phyloP scores from a whole-genome alignment of 2,888 invertebrate genomes.

The Odontothrips loti region DNA sequence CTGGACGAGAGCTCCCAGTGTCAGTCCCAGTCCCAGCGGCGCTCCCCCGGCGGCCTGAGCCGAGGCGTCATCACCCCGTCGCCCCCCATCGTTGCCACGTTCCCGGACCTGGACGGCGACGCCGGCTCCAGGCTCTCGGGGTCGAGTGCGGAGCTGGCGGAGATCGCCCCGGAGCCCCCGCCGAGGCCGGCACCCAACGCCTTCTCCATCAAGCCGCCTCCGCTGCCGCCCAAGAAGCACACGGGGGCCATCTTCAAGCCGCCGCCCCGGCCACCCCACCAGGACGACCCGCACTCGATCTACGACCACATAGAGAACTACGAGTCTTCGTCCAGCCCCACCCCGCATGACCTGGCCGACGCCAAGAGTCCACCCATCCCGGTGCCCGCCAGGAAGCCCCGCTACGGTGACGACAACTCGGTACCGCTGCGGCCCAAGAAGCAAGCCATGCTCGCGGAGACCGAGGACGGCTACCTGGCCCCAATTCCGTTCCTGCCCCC shows the following conservation, averaged over 20 bases:
- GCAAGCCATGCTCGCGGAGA: conserved; percentile 39
- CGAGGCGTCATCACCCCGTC: conserved; percentile 34
- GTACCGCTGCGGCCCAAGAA: conserved; percentile 49
- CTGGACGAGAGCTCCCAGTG: neutral
- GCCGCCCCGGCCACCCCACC: conserved; percentile 60
- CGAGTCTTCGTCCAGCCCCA: conserved; percentile 43
- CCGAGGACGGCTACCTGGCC: conserved; percentile 54
- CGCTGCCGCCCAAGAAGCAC: conserved; percentile 67
- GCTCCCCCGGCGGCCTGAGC: conserved; percentile 2
- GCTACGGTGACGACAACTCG: conserved; percentile 47
- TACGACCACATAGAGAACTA: conserved; percentile 55
- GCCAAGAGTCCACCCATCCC: conserved; percentile 58
- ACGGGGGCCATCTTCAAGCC: conserved; percentile 57
- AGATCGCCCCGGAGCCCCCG: conserved; percentile 60
- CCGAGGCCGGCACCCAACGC: conserved; percentile 60
- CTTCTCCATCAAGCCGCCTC: conserved; percentile 62
- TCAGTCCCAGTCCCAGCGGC: neutral
- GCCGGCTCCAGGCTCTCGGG: conserved; percentile 40
- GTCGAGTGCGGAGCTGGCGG: conserved; percentile 45
- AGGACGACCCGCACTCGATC: conserved; percentile 49
- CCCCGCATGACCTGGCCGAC: conserved; percentile 39
- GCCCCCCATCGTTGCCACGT: conserved; percentile 35
- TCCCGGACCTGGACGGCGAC: conserved; percentile 38
- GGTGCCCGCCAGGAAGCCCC: conserved; percentile 55
- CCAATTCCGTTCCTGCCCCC: conserved; percentile 58